Percentiles rank a stretch among this genome's conserved stretches.
These are phyloP conservation scores for Heterocephalus glaber DNA, from an alignment of 2,113 vertebrate species.

Conservation along the genomic window DNA sequence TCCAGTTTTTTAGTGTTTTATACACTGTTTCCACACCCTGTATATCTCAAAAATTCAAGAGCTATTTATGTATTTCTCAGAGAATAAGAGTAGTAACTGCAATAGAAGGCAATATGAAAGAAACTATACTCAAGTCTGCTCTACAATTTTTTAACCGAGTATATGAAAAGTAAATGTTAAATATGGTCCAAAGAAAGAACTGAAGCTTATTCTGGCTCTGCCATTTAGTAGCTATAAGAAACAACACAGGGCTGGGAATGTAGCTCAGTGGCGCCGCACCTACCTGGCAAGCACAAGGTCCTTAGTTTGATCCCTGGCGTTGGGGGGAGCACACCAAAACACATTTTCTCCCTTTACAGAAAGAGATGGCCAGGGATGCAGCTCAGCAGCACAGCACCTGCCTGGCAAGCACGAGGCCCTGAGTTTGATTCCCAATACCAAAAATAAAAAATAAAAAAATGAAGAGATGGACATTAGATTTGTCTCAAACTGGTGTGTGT, in stretches of 20 bases:
- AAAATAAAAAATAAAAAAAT: background rate
- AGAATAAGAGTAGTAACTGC: background rate
- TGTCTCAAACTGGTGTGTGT: background rate
- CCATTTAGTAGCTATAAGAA: conserved; percentile 4
- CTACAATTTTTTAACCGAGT: conserved; percentile 28
- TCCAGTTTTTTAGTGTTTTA: background rate
- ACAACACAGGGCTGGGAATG: background rate
- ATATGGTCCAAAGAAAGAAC: background rate
- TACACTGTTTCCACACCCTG: too few relatives aligned
- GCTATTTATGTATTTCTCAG: background rate
- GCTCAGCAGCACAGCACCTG: too few relatives aligned
- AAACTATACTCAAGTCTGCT: background rate
- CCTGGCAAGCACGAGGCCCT: too few relatives aligned
- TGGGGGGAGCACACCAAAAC: background rate
- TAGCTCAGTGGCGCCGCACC: too few relatives aligned
- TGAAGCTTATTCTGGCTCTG: background rate
- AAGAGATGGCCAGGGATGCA: background rate
- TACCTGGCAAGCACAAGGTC: too few relatives aligned
- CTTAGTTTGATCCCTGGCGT: too few relatives aligned
- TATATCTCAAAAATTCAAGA: conserved; percentile 20
- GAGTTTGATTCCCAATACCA: too few relatives aligned
- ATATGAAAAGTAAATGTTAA: conserved; percentile 18
- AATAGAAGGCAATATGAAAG: background rate
- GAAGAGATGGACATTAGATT: background rate
- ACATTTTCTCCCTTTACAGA: conserved; percentile 13